These are phyloP conservation scores for Hypolimnas misippus DNA, from an alignment of 2,888 invertebrate genomes.

Conservation along the genomic window DNA sequence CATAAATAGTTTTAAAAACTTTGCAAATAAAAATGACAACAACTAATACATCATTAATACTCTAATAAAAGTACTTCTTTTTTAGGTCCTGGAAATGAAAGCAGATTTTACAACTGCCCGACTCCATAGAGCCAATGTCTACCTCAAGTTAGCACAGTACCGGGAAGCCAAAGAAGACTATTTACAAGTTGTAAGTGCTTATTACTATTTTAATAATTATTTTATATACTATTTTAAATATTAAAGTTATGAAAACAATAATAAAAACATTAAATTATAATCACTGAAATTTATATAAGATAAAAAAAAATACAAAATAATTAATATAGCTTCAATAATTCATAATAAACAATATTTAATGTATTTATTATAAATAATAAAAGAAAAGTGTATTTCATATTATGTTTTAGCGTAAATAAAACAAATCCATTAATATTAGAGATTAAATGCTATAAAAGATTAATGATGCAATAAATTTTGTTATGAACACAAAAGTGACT, in stretches of 20 bases:
- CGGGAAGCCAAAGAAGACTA: conserved; percentile 93
- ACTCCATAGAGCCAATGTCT: conserved; percentile 92
- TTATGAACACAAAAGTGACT: neutral
- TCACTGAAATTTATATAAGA: too few relatives aligned
- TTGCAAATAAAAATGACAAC: too few relatives aligned
- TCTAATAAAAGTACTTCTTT: neutral
- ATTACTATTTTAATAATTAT: neutral
- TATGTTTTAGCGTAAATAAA: too few relatives aligned
- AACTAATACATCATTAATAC: too few relatives aligned
- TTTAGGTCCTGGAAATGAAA: conserved; percentile 93
- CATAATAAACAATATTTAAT: too few relatives aligned
- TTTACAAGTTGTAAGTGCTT: conserved; percentile 90
- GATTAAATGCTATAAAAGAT: neutral
- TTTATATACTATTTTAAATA: neutral
- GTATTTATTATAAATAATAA: too few relatives aligned
- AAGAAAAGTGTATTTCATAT: too few relatives aligned
- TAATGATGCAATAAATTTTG: conserved; percentile 10
- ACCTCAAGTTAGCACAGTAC: conserved; percentile 94
- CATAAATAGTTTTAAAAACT: neutral
- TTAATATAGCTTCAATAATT: too few relatives aligned
- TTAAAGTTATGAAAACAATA: too few relatives aligned
- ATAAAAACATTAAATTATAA: too few relatives aligned
- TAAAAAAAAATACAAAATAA: too few relatives aligned
- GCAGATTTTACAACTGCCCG: conserved; percentile 96
- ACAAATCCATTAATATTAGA: neutral